Evolutionary conservation across 1,140 invertebrate species (phyloP).

Genomic region (Zaprionus lachaisei): DNA sequence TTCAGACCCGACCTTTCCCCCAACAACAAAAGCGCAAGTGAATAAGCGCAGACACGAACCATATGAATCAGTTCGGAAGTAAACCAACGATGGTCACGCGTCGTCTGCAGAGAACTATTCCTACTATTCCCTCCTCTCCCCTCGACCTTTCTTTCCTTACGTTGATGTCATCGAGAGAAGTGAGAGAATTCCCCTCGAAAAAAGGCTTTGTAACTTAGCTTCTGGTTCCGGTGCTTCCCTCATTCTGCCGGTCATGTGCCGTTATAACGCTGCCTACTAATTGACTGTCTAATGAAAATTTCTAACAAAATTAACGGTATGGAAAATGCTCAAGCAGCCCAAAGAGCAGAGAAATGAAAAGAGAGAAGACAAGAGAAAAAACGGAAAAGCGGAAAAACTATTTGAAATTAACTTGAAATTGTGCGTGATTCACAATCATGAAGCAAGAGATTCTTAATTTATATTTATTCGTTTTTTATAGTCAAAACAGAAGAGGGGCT

Average conservation of each 20-base stretch:
- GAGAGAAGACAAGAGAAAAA: neutral
- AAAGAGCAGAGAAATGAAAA: neutral
- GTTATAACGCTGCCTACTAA: constrained; percentile 71
- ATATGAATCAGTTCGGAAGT: neutral
- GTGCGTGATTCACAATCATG: constrained; percentile 21
- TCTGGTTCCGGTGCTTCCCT: constrained; percentile 66
- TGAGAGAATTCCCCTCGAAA: constrained; percentile 36
- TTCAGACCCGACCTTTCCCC: constrained; percentile 20
- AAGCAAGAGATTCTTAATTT: constrained; percentile 27
- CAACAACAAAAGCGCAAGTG: constrained; percentile 69
- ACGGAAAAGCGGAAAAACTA: constrained; percentile 24
- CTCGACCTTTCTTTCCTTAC: neutral
- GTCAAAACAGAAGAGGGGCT: constrained; percentile 21
- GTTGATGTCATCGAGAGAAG: constrained; percentile 47
- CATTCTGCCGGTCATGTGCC: constrained; percentile 39
- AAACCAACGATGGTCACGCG: constrained; percentile 34
- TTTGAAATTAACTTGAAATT: constrained; percentile 56
- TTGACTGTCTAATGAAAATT: constrained; percentile 76
- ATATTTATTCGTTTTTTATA: constrained; percentile 37
- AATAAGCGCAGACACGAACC: constrained; percentile 73
- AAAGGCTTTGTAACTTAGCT: constrained; percentile 51
- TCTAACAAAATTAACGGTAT: constrained; percentile 68
- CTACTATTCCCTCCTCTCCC: neutral
- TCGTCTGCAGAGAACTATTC: constrained; percentile 41
- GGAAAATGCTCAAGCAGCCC: constrained; percentile 48